Evolutionary conservation across 2,797 vertebrate genomes (phyloP).

Genomic region (Chloroceryle inda): DNA sequence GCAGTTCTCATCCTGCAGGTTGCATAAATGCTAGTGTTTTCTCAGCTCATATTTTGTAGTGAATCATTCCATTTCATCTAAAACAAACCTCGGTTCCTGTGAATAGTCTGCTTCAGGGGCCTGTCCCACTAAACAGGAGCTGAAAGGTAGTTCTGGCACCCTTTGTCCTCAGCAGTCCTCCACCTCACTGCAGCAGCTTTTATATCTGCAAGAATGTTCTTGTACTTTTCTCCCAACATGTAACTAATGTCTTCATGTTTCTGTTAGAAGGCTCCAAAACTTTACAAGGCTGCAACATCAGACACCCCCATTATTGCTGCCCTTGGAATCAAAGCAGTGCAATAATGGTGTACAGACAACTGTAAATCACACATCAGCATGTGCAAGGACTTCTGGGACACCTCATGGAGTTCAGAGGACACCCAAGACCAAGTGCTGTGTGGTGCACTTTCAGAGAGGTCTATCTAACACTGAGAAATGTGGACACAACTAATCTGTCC

Average conservation of each 20-base stretch:
- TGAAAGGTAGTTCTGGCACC: neutral
- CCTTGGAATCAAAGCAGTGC: neutral
- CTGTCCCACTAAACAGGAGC: neutral
- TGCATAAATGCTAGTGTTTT: neutral
- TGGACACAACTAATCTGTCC: accelerated
- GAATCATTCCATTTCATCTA: neutral
- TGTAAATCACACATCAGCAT: neutral
- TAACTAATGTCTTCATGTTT: neutral
- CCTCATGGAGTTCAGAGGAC: neutral
- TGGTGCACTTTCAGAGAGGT: neutral
- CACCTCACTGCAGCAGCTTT: neutral
- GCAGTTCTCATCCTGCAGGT: neutral
- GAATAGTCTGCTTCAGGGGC: neutral
- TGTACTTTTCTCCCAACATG: neutral
- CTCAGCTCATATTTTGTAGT: neutral
- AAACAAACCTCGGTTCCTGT: neutral
- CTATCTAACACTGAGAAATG: neutral
- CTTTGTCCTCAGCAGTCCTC: neutral
- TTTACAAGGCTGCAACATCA: neutral
- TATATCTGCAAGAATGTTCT: neutral
- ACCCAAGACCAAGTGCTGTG: neutral
- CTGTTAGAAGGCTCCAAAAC: neutral
- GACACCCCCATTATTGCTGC: neutral
- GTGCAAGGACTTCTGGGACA: neutral
- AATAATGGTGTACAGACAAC: neutral